A percentile compares a stretch with the other conserved stretches of the same genome.
These are phyloP conservation scores for Orbicella faveolata DNA, from an alignment of 64 coral and sea anemone species.

Conservation along the genomic window DNA sequence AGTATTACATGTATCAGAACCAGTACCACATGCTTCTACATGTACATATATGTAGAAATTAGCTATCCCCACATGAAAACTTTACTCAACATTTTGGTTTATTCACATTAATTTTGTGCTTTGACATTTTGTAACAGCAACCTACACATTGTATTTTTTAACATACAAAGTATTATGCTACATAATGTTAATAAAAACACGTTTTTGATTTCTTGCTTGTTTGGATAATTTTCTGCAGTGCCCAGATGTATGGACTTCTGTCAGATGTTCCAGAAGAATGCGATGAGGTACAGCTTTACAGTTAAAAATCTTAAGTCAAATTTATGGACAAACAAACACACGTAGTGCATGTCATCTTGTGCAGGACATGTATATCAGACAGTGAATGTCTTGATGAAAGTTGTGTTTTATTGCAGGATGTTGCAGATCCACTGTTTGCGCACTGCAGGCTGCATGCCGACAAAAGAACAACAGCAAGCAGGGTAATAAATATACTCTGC, in stretches of 20 bases:
- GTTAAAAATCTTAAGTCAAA: background rate
- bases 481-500: constrained; percentile 3
- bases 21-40: background rate
- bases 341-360: no score
- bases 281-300: constrained; percentile 58
- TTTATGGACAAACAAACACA: no score
- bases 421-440: constrained; percentile 87
- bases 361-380: no score
- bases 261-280: constrained; percentile 94
- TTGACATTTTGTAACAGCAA: background rate
- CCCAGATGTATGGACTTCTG: constrained; percentile 92
- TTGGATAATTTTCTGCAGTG: constrained; percentile 37
- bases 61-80: no score
- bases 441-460: constrained; percentile 89
- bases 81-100: background rate
- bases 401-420: constrained; percentile 53
- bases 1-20: background rate
- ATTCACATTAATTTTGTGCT: background rate
- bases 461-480: constrained; percentile 70
- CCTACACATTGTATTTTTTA: background rate
- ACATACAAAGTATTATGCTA: no score
- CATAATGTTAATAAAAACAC: no score
- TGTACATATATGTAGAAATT: background rate
- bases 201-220: no score
- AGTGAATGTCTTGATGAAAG: no score